Base-by-base conservation (phyloP, 1,140 invertebrate genomes). In the Liolophura sinensis region DNA sequence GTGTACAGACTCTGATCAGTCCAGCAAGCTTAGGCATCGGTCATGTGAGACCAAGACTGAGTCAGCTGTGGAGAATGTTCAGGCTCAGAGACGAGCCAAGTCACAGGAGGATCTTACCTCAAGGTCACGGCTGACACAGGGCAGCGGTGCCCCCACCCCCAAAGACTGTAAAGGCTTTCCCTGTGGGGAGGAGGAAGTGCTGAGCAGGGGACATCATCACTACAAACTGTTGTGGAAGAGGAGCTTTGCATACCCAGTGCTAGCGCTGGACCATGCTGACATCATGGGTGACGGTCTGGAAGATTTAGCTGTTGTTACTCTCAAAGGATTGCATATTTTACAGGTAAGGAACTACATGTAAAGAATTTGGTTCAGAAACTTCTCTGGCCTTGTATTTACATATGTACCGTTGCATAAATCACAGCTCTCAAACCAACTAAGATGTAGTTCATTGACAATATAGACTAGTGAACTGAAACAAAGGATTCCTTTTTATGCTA, bases 211-310 rank as follows among this genome's bases (percentile, higher is more conserved):
- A 57, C 59, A 55, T 66, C 59, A 48, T 22, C 64, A 50, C 61
- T 78, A 73, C 56, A 46, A 64, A 9, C 59, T 84, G 52, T 52
- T 75, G 16, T 81, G 78, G 77, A 75, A 76, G 54, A 66, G 86
- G 70, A 83, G 84, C 61, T 89, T 91, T 70, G 82, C 89, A 27
- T 86, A 87, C 64, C 89, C 90, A 15, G 84, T 92, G 48, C 86
- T 90, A 77, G 87, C 87, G 0, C 82, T 92, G 27, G 85, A 87
- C 67, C 88, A 88, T 72, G 71, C 90, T 54, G 91, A 92, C 77
- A 81, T 92, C n/a, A 89, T 88, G 51, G 88, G 88, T 18, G 90
- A 92, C 83, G 90, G 90, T 51, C 81, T 91, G 50, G 89, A 88
- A 71, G 90, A 91, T 80, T 78, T 92, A 47, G 82, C 90, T 65